Base-by-base conservation (phyloP, 2,113 vertebrate genomes). In the Archilochus colubris region DNA sequence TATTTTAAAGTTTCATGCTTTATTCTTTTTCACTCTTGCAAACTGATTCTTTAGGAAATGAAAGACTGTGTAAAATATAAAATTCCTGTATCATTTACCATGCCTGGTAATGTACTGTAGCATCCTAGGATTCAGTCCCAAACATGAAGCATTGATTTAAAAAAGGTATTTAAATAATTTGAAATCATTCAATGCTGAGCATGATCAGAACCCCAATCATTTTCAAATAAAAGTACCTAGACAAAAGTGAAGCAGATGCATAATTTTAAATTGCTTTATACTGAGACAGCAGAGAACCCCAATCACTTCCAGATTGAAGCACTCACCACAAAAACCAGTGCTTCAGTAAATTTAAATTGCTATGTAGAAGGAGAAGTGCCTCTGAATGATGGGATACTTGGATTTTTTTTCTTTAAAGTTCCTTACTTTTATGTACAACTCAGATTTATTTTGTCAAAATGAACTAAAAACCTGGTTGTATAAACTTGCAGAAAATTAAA, bases 201-300 rank as follows among this genome's bases (percentile, higher is more conserved):
- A 36, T 83, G 91, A 97, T 91, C 93, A 95, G 87, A 84, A 95
- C 40, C 28, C 82, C 63, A 91, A 75, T 96, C 55, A 81, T 82
- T 95, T 93, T 78, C 82, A 95, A 96, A 95, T 85, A 91, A 64
- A 77, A 89, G 43, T 81, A 90, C 81, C 89, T 91, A 75, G 84
- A 91, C 91, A 78, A 91, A 92, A 70, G 70, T 36, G 95, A 96
- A 89, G 50, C 77, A 88, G 87, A 88, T 90, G 75, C 92, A 90
- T 97, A 96, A 95, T 95, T 96, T 96, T 77, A 96, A 95, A 97
- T 95, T 93, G 68, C 61, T 87, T 93, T 84, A 64, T 75, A 86
- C 16, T 18, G 72, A 78, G n/a, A 69, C 76, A 94, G 83, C 54
- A 28, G 75, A 92, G 88, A 94, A 88, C 82, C 66, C 82, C 25